These are phyloP conservation scores for Hirtodrosophila confusa DNA, from an alignment of 2,888 invertebrate species.

Conservation along the genomic window DNA sequence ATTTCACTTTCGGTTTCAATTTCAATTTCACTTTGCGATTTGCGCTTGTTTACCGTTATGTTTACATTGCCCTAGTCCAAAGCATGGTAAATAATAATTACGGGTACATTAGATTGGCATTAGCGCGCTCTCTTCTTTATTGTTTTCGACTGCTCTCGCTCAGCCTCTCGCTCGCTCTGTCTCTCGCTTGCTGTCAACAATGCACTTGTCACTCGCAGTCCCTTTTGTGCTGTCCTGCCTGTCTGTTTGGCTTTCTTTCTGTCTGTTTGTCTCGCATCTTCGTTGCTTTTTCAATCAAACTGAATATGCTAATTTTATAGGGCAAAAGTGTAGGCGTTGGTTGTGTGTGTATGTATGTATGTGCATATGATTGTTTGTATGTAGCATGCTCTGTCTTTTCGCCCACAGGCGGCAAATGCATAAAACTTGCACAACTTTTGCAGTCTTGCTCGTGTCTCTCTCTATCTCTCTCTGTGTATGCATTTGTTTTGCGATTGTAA, in stretches of 20 bases:
- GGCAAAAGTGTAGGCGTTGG: slow-evolving; percentile 42
- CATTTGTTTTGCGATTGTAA: slow-evolving; percentile 74
- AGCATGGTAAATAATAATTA: too few species aligned
- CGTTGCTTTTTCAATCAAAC: slow-evolving; percentile 25
- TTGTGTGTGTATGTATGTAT: not conserved
- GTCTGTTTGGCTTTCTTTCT: not conserved
- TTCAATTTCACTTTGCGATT: too few species aligned
- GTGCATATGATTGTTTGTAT: not conserved
- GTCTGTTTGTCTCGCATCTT: slow-evolving; percentile 6
- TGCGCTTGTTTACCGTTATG: too few species aligned
- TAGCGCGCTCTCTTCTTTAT: too few species aligned
- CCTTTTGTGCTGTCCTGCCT: slow-evolving; percentile 9
- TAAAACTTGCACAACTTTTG: slow-evolving; percentile 69
- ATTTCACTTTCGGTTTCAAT: too few species aligned
- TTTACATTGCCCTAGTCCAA: too few species aligned
- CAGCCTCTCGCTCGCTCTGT: too few species aligned
- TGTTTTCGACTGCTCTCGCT: too few species aligned
- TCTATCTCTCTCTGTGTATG: slow-evolving; percentile 15
- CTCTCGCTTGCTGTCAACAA: not conserved
- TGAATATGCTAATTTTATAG: slow-evolving; percentile 63
- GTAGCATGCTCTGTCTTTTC: not conserved
- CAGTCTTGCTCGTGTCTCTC: slow-evolving; percentile 18
- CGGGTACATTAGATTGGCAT: too few species aligned
- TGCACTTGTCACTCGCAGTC: slow-evolving; percentile 25
- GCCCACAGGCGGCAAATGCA: slow-evolving; percentile 32